A percentile compares a stretch with the other conserved stretches of the same genome.
Evolutionary conservation across 2,113 vertebrate genomes (phyloP).

Genomic region (Tringa solitaria): DNA sequence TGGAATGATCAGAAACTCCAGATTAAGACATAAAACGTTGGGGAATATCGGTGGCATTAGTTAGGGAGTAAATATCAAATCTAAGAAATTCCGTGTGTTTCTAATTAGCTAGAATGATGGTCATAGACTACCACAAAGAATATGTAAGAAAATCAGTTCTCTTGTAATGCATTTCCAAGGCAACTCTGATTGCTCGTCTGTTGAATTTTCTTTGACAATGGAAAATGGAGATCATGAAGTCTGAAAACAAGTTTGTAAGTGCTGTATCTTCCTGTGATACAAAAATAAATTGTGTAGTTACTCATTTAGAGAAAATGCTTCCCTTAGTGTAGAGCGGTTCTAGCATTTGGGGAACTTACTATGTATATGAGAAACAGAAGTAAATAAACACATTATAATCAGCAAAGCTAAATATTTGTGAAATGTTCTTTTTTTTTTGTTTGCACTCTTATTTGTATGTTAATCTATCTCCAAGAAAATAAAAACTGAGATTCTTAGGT

Average conservation of each 20-base stretch:
- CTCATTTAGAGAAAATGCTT: neutral
- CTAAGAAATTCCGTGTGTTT: neutral
- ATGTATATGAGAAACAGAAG: neutral
- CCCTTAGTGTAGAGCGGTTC: neutral
- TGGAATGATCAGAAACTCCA: neutral
- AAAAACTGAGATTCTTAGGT: neutral
- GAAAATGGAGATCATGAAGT: neutral
- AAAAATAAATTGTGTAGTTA: neutral
- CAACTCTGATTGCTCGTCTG: neutral
- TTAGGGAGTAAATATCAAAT: neutral
- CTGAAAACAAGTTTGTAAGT: neutral
- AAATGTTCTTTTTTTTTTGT: neutral
- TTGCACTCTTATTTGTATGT: neutral
- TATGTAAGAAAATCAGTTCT: neutral
- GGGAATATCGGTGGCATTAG: neutral
- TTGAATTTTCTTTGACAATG: neutral
- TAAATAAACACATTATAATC: neutral
- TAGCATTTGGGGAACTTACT: neutral
- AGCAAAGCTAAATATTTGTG: neutral
- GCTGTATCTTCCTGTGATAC: neutral
- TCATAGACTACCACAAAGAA: neutral
- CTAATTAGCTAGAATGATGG: neutral
- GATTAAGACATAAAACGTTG: rapidly evolving
- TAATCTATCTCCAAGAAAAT: neutral
- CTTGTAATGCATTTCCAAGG: neutral